A percentile compares a stretch with the other conserved stretches of the same genome.
Conservation (phyloP, 1,140 invertebrate genomes). For the Diprion similis region DNA sequence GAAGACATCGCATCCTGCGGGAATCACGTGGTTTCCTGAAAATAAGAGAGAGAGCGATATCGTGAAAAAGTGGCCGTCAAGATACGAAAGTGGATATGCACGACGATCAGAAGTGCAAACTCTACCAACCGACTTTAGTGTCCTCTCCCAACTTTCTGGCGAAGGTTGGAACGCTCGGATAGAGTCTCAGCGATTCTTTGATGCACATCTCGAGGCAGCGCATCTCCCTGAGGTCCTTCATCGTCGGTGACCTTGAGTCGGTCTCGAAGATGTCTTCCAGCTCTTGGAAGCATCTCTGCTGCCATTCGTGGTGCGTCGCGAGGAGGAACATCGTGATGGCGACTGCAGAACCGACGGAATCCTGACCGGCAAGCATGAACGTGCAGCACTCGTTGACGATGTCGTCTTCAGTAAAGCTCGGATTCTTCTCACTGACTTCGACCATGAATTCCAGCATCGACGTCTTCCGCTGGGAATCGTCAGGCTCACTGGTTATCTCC, state of each 20-base stretch:
- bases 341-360: slow-evolving; percentile 72
- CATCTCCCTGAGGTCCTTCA: slow-evolving; percentile 68
- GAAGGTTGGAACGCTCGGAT: slow-evolving; percentile 74
- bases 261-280: slow-evolving; percentile 65
- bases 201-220: slow-evolving; percentile 73
- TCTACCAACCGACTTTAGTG: slow-evolving; percentile 53
- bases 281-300: slow-evolving; percentile 68
- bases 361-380: slow-evolving; percentile 81
- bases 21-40: slow-evolving; percentile 48
- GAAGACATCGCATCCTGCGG: slow-evolving; percentile 55
- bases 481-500: slow-evolving; percentile 21
- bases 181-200: slow-evolving; percentile 71
- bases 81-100: slow-evolving; percentile 18
- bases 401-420: slow-evolving; percentile 70
- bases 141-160: slow-evolving; percentile 67
- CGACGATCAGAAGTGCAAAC: slow-evolving; percentile 25
- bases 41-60: background rate
- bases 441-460: slow-evolving; percentile 76
- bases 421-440: slow-evolving; percentile 64
- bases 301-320: slow-evolving; percentile 67
- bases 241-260: slow-evolving; percentile 56
- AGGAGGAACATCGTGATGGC: slow-evolving; percentile 68
- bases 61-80: background rate
- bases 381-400: slow-evolving; percentile 76
- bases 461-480: slow-evolving; percentile 34